Evolutionary conservation across 2,888 invertebrate genomes (phyloP).

Genomic region (Nephrotoma flavescens): DNA sequence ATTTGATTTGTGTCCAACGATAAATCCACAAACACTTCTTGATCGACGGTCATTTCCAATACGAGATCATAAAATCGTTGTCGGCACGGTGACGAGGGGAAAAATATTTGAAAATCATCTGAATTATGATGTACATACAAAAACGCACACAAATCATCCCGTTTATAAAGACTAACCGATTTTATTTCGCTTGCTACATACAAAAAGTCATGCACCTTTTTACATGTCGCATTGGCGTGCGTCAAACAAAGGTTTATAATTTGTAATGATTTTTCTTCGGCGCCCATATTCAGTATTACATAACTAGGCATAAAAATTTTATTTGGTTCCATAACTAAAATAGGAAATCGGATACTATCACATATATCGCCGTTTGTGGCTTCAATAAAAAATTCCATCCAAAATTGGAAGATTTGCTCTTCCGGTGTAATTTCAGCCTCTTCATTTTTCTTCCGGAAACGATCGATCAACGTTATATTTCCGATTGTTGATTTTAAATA

Average conservation of each 20-base stretch:
- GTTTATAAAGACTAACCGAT: conserved; percentile 65
- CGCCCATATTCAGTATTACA: conserved; percentile 87
- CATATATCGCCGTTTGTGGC: conserved; percentile 71
- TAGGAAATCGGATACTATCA: conserved; percentile 76
- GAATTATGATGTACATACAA: conserved; percentile 96
- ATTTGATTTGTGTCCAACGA: conserved; percentile 59
- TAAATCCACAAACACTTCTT: conserved; percentile 62
- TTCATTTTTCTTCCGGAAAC: conserved; percentile 70
- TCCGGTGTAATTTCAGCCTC: conserved; percentile 57
- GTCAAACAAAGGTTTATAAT: conserved; percentile 76
- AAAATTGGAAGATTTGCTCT: conserved; percentile 85
- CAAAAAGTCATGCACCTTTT: conserved; percentile 84
- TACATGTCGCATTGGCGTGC: conserved; percentile 58
- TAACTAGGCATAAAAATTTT: conserved; percentile 92
- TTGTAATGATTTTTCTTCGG: conserved; percentile 82
- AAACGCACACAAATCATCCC: conserved; percentile 90
- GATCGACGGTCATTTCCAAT: conserved; percentile 75
- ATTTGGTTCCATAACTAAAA: conserved; percentile 65
- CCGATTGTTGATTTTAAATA: conserved; percentile 95
- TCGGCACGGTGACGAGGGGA: conserved; percentile 77
- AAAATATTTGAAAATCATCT: conserved; percentile 96
- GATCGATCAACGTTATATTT: conserved; percentile 85
- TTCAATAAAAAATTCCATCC: conserved; percentile 97
- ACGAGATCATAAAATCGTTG: conserved; percentile 74
- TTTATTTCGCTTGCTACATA: conserved; percentile 61